A percentile compares a stretch with the other conserved stretches of the same genome.
phyloP scores from a whole-genome alignment of 2,888 invertebrate genomes.

The Malacosoma neustria region DNA sequence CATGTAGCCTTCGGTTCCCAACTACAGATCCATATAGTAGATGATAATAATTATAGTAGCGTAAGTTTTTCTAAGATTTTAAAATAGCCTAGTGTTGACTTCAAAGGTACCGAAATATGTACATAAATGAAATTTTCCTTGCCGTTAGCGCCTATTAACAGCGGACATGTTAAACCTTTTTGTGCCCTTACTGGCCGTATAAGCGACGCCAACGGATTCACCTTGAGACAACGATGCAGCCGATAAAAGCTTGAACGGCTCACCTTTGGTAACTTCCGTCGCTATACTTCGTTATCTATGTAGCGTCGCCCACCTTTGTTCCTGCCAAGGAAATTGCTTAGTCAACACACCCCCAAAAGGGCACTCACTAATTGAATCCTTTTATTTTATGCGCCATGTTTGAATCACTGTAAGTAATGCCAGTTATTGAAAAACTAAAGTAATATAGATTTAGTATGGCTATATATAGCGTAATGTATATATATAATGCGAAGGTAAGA shows the following conservation, averaged over 20 bases:
- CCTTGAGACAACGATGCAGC: background rate
- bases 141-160: background rate
- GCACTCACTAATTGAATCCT: conserved; percentile 38
- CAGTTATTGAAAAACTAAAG: no score
- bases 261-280: conserved; percentile 47
- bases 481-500: no score
- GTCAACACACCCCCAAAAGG: conserved; percentile 37
- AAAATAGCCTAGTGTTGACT: no score
- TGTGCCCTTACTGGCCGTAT: background rate
- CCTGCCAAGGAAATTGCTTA: conserved; percentile 33
- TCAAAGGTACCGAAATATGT: no score
- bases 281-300: conserved; percentile 37
- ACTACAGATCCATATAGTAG: no score
- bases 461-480: no score
- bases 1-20: no score
- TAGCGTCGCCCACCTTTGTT: conserved; percentile 41
- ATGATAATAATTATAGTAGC: no score
- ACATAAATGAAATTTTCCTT: background rate
- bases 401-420: conserved; percentile 23
- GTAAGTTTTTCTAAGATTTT: no score
- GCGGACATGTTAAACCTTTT: background rate
- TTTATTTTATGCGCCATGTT: conserved; percentile 23
- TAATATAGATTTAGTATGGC: no score
- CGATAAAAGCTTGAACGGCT: background rate
- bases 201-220: background rate